Base-by-base conservation (phyloP, 2,113 vertebrate genomes). In the Setophaga kirtlandii region DNA sequence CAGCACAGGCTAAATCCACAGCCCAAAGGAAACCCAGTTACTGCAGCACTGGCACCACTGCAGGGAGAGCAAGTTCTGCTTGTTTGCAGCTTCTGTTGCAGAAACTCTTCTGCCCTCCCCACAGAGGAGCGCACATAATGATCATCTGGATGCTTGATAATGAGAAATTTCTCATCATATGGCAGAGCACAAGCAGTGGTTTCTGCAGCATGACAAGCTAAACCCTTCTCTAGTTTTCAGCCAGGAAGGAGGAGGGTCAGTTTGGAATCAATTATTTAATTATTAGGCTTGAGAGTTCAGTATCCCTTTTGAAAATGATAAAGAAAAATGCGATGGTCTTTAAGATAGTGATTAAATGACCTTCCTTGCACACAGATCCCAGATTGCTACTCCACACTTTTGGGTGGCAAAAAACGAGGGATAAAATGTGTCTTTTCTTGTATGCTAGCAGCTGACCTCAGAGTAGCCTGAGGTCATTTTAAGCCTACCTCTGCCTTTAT, bases 401-500 rank as follows among this genome's bases (percentile, higher is more conserved):
- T 11, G 89, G 81, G 83, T 80, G 83, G 81, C 41, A 83, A 77
- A 88, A 63, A 59, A 80, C 47, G 75, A 31, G 69, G 25, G 23
- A 11, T 58, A 95, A 95, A 96, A 85, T 77, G 22, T 55, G 35
- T 49, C 91, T 94, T 95, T 91, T 91, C 69, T 97, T 94, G 63
- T 77, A 88, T 20, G 75, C 73, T 37, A 87, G 73, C 90, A 82
- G 89, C 92, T 95, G 96, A 95, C 91, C 92, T 75, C 83, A 62
- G 83, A 11, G 1, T 13, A 93, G 92, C 87, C 88, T 55, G 78
- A 87, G 89, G 79, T 39, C 42, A 89, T 63, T 89, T 84, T 86
- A 71, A 96, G 91, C 89, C 77, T 73, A 62, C 68, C 68, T 81
- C 59, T 64, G 67, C 52, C 84, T 90, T 94, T 93, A 95, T 96